phyloP scores from a whole-genome alignment of 2,113 vertebrate genomes.

The Octodon degus region DNA sequence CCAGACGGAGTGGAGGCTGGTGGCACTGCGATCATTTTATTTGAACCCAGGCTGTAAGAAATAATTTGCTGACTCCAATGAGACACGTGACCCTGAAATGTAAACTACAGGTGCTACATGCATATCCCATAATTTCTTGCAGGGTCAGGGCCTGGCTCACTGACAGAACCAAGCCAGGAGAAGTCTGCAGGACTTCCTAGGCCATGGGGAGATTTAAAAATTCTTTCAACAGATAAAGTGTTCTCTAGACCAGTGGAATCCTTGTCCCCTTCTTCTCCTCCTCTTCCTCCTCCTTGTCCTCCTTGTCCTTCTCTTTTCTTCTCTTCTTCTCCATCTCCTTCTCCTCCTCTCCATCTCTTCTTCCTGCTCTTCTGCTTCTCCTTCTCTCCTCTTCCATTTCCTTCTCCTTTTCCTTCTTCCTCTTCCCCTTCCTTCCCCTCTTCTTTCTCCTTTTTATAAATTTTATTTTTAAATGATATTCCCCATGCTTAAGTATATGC shows the following conservation, averaged over 20 bases:
- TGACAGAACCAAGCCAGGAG: not conserved
- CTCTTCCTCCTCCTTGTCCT: not conserved
- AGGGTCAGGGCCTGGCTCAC: not conserved
- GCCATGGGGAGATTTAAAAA: not conserved
- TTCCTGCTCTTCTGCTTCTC: no score
- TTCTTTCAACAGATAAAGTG: not conserved
- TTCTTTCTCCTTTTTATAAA: not conserved
- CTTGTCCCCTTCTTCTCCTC: not conserved
- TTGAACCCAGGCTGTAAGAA: conserved; percentile 75
- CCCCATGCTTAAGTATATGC: no score
- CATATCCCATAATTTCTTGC: not conserved
- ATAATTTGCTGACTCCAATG: conserved; percentile 56
- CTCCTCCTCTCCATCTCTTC: no score
- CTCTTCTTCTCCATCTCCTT: no score
- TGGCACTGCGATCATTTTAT: conserved; percentile 73
- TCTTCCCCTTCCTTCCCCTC: not conserved
- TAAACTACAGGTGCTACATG: not conserved
- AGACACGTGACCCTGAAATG: conserved; percentile 64
- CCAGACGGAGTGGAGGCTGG: conserved; percentile 62
- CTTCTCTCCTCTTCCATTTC: not conserved
- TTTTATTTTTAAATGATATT: not conserved
- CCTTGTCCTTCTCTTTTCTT: no score
- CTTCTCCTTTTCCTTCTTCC: not conserved
- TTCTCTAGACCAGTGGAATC: not conserved
- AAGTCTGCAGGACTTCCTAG: not conserved